These are phyloP conservation scores for Petrocephalus zakoni DNA, from an alignment of 2,113 vertebrate genomes.

Conservation along the genomic window DNA sequence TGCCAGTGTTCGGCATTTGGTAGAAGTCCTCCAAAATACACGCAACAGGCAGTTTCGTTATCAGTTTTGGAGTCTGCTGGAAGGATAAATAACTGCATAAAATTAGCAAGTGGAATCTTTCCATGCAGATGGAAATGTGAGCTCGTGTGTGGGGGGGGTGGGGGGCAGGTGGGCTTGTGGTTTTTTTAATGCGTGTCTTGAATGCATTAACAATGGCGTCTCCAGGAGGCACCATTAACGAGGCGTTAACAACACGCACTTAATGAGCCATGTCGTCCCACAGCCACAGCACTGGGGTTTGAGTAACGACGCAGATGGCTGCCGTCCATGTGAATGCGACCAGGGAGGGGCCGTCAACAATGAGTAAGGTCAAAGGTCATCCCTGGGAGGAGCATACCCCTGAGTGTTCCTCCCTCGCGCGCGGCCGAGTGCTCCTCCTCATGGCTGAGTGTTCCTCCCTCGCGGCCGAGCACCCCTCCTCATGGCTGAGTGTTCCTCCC, in stretches of 20 bases:
- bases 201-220: background rate
- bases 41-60: background rate
- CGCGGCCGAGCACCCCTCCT: too few species aligned
- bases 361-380: slow-evolving; percentile 65
- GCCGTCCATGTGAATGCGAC: slow-evolving; percentile 89
- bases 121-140: background rate
- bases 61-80: background rate
- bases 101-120: background rate
- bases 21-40: background rate
- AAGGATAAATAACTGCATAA: background rate
- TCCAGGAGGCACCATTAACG: background rate
- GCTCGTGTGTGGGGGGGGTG: background rate
- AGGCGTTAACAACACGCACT: background rate
- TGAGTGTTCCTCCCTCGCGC: background rate
- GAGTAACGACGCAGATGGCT: slow-evolving; percentile 91
- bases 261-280: background rate
- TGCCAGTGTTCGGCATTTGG: background rate
- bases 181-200: background rate
- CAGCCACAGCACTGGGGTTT: slow-evolving; percentile 93
- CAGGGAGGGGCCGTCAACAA: slow-evolving; percentile 81
- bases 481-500: background rate
- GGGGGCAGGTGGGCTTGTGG: background rate
- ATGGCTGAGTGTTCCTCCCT: too few species aligned
- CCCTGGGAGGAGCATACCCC: background rate
- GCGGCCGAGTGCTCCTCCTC: too few species aligned